A percentile compares a stretch with the other conserved stretches of the same genome.
phyloP scores from a whole-genome alignment of 1,140 invertebrate genomes.

The Bombus turneri region DNA sequence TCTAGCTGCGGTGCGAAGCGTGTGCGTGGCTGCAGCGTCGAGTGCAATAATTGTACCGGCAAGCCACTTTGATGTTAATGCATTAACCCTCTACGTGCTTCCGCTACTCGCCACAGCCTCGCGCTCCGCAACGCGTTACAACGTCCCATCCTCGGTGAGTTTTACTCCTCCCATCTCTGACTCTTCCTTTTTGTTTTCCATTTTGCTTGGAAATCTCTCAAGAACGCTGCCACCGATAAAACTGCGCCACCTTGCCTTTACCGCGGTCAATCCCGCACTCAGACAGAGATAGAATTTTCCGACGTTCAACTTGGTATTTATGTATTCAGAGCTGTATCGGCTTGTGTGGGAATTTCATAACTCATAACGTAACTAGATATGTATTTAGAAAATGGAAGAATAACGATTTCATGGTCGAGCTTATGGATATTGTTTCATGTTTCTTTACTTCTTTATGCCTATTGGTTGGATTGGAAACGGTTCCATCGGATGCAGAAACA shows the following conservation, averaged over 20 bases:
- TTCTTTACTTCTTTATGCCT: too few relatives aligned
- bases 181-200: constrained; percentile 19
- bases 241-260: not conserved
- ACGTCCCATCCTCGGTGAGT: too few relatives aligned
- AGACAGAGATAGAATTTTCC: not conserved
- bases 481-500: too few relatives aligned
- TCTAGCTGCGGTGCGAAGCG: too few relatives aligned
- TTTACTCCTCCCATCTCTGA: not conserved
- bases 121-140: constrained; percentile 6
- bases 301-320: not conserved
- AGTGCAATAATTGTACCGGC: constrained; percentile 77
- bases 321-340: not conserved
- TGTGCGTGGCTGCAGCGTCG: constrained; percentile 54
- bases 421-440: too few relatives aligned
- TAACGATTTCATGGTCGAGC: too few relatives aligned
- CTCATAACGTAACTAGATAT: too few relatives aligned
- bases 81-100: constrained; percentile 71
- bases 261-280: not conserved
- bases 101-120: constrained; percentile 43
- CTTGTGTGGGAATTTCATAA: too few relatives aligned
- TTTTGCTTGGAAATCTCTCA: constrained; percentile 21
- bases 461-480: too few relatives aligned
- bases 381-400: too few relatives aligned
- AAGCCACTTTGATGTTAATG: constrained; percentile 77
- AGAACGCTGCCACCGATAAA: not conserved